Base-by-base conservation (phyloP, 2,888 invertebrate genomes). In the Andrena haemorrhoa region DNA sequence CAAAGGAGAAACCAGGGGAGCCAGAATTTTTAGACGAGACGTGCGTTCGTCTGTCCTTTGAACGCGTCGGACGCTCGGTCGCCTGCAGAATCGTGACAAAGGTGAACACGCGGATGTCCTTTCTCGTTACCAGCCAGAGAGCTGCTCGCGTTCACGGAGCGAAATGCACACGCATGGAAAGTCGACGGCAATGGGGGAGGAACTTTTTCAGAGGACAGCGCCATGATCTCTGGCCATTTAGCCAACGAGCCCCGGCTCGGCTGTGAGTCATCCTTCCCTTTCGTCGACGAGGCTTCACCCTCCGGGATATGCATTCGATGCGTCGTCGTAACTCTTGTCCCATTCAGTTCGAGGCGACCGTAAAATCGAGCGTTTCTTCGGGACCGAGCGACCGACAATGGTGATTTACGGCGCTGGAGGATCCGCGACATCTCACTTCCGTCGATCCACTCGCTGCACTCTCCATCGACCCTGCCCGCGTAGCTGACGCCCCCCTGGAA, bases 311-410 rank as follows among this genome's bases (percentile, higher is more conserved):
- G 83, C 83, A 82, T 74, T 83, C 76, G 81, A 74, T 73, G 72
- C 81, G 74, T 77, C 72, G 71, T 65, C 84, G 89, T 91, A 90
- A 91, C 87, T 91, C 89, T 90, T 86, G 86, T 89, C 84, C 91
- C 91, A 91, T 91, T 91, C 89, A 88, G 90, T 89, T 86, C 90
- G 88, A 88, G 83, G 85, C 87, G 86, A 85, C 87, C 90, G 85
- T 90, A 90, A 90, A 90, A 90, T 90, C 87, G 86, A 86, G 80
- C 88, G 77, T 90, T 89, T 82, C 89, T 90, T 90, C 88, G 83
- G 29, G 78, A 69, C 82, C 75, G 78, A 77, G 2, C 74, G 68
- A 71, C 73, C 86, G 82, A 82, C 86, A 84, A 87, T 86, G 83
- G 86, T 85, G 88, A 90, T 89, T 88, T 88, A 89, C 84, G 86